These are phyloP conservation scores for Trachelus troglodyta DNA, from an alignment of 2,888 invertebrate species.

Conservation along the genomic window DNA sequence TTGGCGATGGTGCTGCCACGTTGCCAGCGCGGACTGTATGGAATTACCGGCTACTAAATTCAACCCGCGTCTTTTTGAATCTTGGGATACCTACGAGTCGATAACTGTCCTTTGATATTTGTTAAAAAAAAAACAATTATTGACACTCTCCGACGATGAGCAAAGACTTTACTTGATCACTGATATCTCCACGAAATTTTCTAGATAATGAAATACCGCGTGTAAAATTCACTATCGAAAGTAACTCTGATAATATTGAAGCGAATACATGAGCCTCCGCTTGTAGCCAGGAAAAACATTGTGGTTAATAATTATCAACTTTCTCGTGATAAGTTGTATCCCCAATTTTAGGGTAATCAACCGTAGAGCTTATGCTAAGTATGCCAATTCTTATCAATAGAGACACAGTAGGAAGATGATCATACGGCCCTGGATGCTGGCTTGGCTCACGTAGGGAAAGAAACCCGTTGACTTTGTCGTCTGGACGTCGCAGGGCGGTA, in stretches of 20 bases:
- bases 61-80: neutral
- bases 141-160: neutral
- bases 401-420: neutral
- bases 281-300: neutral
- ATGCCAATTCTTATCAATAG: neutral
- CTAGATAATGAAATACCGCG: neutral
- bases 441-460: neutral
- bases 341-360: no score
- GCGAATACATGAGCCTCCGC: neutral
- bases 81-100: neutral
- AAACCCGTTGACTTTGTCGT: neutral
- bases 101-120: neutral
- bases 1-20: constrained; percentile 43
- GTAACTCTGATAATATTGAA: neutral
- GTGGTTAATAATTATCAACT: neutral
- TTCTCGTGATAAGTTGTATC: neutral
- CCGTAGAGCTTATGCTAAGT: neutral
- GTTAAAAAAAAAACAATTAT: neutral
- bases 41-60: neutral
- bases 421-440: neutral
- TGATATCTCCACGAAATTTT: neutral
- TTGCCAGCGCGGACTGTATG: constrained; percentile 1
- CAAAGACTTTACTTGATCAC: neutral
- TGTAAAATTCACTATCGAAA: neutral
- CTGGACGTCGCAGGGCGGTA: neutral